Evolutionary conservation across 2,888 invertebrate genomes (phyloP).

Genomic region (Alloscopus bannaensis): DNA sequence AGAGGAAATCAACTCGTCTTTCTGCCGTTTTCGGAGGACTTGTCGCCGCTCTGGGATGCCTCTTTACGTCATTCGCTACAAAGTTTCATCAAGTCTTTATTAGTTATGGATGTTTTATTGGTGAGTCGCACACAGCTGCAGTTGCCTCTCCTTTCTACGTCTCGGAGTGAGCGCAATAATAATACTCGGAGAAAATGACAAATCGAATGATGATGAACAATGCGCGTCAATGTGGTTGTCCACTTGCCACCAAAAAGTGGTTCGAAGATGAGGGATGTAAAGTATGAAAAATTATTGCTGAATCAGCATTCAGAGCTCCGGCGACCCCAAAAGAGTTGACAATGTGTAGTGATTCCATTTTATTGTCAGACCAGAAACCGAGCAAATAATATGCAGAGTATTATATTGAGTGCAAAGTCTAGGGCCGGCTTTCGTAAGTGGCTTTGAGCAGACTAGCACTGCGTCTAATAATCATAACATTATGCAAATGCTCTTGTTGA

Average conservation of each 20-base stretch:
- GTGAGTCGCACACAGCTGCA: too few relatives aligned
- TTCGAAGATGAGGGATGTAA: background rate
- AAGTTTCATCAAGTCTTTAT: constrained; percentile 93
- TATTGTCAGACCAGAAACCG: constrained; percentile 47
- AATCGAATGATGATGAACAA: background rate
- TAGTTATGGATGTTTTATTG: constrained; percentile 83
- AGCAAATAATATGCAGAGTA: constrained; percentile 30
- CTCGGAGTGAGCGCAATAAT: too few relatives aligned
- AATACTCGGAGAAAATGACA: too few relatives aligned
- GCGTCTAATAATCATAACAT: constrained; percentile 47
- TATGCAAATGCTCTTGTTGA: constrained; percentile 56
- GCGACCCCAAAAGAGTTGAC: background rate
- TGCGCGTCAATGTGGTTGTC: background rate
- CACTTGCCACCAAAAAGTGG: too few relatives aligned
- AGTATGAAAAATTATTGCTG: constrained; percentile 30
- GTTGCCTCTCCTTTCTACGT: too few relatives aligned
- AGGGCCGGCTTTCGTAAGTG: constrained; percentile 25
- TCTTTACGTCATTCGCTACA: constrained; percentile 92
- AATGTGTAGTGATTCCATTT: constrained; percentile 19
- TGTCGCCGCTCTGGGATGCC: constrained; percentile 89
- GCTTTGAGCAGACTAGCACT: constrained; percentile 3
- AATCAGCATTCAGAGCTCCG: constrained; percentile 11
- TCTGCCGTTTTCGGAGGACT: constrained; percentile 89
- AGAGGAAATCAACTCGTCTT: constrained; percentile 71
- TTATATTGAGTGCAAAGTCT: constrained; percentile 30